Percentiles rank a stretch among this genome's conserved stretches.
Evolutionary conservation across 2,888 invertebrate genomes (phyloP).

Genomic region (Poecilus cupreus): DNA sequence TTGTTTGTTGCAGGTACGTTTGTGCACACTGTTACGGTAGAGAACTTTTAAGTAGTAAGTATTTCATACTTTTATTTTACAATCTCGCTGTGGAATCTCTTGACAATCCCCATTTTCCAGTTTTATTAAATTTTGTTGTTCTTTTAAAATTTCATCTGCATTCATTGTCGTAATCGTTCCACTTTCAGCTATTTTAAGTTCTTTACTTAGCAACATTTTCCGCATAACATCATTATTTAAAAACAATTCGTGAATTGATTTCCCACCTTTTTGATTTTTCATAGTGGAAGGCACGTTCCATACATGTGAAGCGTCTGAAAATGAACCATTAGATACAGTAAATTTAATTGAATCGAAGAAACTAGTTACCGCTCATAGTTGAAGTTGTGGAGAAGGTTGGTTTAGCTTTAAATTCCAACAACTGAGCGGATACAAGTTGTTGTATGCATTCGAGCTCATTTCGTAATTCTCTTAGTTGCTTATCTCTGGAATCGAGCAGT

Average conservation of each 20-base stretch:
- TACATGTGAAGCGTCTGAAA: neutral
- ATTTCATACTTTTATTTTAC: neutral
- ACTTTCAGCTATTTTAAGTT: slow-evolving; percentile 19
- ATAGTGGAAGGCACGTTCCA: slow-evolving; percentile 14
- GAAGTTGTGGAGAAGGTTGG: slow-evolving; percentile 34
- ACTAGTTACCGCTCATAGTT: slow-evolving; percentile 41
- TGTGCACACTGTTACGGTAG: neutral
- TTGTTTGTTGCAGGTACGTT: slow-evolving; percentile 11
- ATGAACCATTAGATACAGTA: neutral
- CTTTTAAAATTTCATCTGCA: slow-evolving; percentile 23
- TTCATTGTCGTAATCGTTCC: slow-evolving; percentile 22
- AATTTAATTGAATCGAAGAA: neutral
- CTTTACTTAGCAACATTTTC: slow-evolving; percentile 27
- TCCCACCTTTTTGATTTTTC: slow-evolving; percentile 1
- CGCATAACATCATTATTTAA: slow-evolving; percentile 31
- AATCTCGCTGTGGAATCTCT: slow-evolving; percentile 7
- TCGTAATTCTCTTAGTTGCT: slow-evolving; percentile 70
- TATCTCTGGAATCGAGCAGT: slow-evolving; percentile 69
- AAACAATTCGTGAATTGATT: slow-evolving; percentile 48
- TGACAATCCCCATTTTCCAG: neutral
- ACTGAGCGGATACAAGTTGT: slow-evolving; percentile 70
- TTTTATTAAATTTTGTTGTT: neutral
- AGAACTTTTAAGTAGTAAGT: slow-evolving; percentile 3
- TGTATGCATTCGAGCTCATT: slow-evolving; percentile 70
- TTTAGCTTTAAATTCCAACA: slow-evolving; percentile 61